phyloP scores from a whole-genome alignment of 2,888 invertebrate genomes.

The Pandemis heparana region DNA sequence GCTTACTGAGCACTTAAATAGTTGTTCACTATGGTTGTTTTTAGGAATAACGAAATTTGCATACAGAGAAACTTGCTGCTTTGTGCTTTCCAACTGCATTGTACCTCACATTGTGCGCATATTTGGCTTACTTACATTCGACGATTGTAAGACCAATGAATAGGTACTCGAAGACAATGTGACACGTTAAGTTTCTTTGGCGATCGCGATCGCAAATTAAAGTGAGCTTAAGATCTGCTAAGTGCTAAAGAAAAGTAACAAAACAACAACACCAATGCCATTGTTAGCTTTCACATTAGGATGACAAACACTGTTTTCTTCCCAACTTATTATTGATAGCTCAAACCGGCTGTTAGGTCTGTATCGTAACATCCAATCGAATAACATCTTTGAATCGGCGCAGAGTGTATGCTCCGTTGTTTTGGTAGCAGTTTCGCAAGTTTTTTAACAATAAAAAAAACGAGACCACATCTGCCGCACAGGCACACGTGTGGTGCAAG shows the following conservation, averaged over 20 bases:
- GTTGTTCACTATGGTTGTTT: neutral
- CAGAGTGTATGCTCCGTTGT: neutral
- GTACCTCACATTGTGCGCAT: neutral
- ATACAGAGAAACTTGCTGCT: conserved; percentile 5
- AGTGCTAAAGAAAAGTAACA: too few species aligned
- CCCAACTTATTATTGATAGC: neutral
- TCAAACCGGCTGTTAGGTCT: neutral
- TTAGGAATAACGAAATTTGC: neutral
- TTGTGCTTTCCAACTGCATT: conserved; percentile 2
- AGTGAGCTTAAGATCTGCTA: too few species aligned
- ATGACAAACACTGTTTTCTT: too few species aligned
- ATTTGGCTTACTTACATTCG: neutral
- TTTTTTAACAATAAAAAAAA: conserved; percentile 24
- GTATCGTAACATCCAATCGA: neutral
- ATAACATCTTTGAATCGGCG: neutral
- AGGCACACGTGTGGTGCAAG: conserved; percentile 22
- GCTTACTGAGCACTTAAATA: neutral
- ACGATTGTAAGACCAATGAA: too few species aligned
- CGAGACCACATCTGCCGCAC: conserved; percentile 20
- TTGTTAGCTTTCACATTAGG: neutral
- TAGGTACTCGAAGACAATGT: too few species aligned
- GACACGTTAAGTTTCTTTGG: too few species aligned
- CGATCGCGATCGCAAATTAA: too few species aligned
- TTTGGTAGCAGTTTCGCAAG: conserved; percentile 12
- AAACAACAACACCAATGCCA: too few species aligned